Conservation (phyloP, 2,888 invertebrate species). For the Polymixis lichenea region DNA sequence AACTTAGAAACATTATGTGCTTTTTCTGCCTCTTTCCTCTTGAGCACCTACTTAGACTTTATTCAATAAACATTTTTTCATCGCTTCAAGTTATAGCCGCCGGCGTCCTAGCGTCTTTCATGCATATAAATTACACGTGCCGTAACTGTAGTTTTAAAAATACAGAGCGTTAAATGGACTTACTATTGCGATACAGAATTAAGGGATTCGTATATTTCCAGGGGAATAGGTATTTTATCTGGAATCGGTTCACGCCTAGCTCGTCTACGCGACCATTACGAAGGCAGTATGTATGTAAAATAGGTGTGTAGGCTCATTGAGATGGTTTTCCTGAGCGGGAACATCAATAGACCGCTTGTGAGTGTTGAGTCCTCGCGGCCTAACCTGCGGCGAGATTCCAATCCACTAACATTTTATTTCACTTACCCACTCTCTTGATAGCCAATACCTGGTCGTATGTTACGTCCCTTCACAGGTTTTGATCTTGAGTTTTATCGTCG, state of each 20-base stretch:
- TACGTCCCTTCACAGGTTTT: slow-evolving; percentile 57
- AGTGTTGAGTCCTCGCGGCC: slow-evolving; percentile 62
- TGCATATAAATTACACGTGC: slow-evolving; percentile 46
- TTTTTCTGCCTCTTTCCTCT: slow-evolving; percentile 43
- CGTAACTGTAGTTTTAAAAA: slow-evolving; percentile 54
- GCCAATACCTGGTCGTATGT: slow-evolving; percentile 64
- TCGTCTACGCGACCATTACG: slow-evolving; percentile 77
- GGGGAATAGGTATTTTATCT: slow-evolving; percentile 74
- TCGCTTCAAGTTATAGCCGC: slow-evolving; percentile 35
- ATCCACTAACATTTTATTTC: slow-evolving; percentile 71
- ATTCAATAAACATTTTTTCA: slow-evolving; percentile 52
- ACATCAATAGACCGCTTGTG: slow-evolving; percentile 70
- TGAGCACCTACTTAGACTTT: slow-evolving; percentile 40
- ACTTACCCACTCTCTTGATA: slow-evolving; percentile 65
- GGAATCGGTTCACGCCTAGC: slow-evolving; percentile 77
- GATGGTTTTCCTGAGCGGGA: slow-evolving; percentile 70
- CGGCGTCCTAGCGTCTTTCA: slow-evolving; percentile 8
- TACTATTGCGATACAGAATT: slow-evolving; percentile 72
- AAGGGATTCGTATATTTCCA: slow-evolving; percentile 71
- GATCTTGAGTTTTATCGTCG: slow-evolving; percentile 54
- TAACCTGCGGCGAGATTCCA: slow-evolving; percentile 66
- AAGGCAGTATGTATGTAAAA: slow-evolving; percentile 78
- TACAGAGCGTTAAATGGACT: slow-evolving; percentile 65
- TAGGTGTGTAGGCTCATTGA: slow-evolving; percentile 72
- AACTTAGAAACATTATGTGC: slow-evolving; percentile 39